phyloP scores from a whole-genome alignment of 2,113 vertebrate genomes.

The Pygoscelis adeliae region DNA sequence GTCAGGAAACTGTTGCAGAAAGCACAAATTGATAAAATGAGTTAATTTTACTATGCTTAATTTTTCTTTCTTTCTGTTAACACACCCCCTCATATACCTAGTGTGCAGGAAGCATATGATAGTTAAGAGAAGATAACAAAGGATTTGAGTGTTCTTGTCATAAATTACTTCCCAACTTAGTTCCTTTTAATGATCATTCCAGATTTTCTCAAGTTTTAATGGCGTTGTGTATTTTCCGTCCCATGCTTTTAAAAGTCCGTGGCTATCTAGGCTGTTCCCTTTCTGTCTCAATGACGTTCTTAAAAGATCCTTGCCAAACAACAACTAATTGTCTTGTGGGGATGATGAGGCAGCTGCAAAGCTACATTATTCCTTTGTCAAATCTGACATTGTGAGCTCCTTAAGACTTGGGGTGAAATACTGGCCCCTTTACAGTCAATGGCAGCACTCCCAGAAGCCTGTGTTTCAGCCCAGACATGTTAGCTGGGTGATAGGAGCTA shows the following conservation, averaged over 20 bases:
- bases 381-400: constrained; percentile 28
- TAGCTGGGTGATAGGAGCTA: constrained; percentile 41
- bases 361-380: neutral
- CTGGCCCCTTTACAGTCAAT: constrained; percentile 20
- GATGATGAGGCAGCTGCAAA: constrained; percentile 61
- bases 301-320: constrained; percentile 68
- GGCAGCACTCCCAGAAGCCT: constrained; percentile 46
- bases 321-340: constrained; percentile 61
- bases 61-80: constrained; percentile 66
- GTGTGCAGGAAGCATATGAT: constrained; percentile 64
- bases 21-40: constrained; percentile 81
- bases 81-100: constrained; percentile 36
- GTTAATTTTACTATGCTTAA: constrained; percentile 80
- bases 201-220: constrained; percentile 71
- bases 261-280: constrained; percentile 62
- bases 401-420: constrained; percentile 38
- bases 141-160: constrained; percentile 62
- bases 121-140: constrained; percentile 73
- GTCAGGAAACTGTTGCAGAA: constrained; percentile 77
- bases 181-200: constrained; percentile 70
- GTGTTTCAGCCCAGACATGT: constrained; percentile 14
- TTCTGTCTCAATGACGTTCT: constrained; percentile 63
- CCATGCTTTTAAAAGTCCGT: constrained; percentile 58
- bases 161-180: constrained; percentile 74
- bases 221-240: constrained; percentile 35